A percentile compares a stretch with the other conserved stretches of the same genome.
Conservation (phyloP, 2,888 invertebrate species). For the Aethes cnicana region DNA sequence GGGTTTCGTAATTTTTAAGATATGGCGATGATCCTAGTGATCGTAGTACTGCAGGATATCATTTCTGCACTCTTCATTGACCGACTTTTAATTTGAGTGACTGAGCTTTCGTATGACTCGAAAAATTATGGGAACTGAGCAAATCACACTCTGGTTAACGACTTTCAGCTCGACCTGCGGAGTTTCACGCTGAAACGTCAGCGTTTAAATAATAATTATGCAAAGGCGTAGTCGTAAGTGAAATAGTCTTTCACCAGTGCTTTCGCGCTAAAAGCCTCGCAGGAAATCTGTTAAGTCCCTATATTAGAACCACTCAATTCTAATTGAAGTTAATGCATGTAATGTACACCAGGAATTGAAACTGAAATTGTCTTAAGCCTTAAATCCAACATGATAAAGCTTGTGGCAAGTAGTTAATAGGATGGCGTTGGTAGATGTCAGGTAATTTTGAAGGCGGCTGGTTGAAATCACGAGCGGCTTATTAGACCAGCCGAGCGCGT, state of each 20-base stretch:
- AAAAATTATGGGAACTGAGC: no score
- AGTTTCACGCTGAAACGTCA: no score
- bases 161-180: no score
- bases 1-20: no score
- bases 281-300: background rate
- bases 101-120: no score
- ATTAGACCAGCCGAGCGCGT: constrained; percentile 6
- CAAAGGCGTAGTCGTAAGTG: background rate
- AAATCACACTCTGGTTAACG: no score
- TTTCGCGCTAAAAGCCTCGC: background rate
- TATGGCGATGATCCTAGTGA: no score
- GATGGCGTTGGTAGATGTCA: constrained; percentile 62
- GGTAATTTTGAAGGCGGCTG: constrained; percentile 61
- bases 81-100: no score
- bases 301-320: background rate
- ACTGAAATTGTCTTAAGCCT: constrained; percentile 24
- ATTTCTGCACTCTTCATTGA: no score
- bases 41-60: no score
- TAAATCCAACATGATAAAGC: constrained; percentile 51
- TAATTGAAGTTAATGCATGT: constrained; percentile 9
- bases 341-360: background rate
- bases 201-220: no score
- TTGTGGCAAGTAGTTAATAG: constrained; percentile 52
- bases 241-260: background rate
- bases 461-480: constrained; percentile 33